phyloP scores from a whole-genome alignment of 2,888 invertebrate genomes.

The Cheilosia vulpina region DNA sequence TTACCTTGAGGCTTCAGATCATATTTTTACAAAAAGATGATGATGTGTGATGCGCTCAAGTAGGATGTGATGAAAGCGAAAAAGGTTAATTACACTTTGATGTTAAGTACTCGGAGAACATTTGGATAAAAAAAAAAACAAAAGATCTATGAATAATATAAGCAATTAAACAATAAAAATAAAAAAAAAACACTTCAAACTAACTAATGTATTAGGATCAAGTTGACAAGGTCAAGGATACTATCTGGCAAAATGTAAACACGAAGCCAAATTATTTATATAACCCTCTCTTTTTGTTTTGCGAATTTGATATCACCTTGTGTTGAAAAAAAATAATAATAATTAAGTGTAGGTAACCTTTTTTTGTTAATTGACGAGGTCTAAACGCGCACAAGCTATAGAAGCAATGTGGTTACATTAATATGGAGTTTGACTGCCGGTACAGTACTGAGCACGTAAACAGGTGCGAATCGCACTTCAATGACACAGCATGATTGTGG shows the following conservation, averaged over 20 bases:
- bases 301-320: conserved; percentile 56
- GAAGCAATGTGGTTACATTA: not conserved
- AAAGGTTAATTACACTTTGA: conserved; percentile 57
- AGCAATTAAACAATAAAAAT: not conserved
- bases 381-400: not conserved
- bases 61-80: conserved; percentile 10
- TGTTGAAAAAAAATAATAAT: conserved; percentile 1
- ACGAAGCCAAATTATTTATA: not conserved
- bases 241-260: conserved; percentile 2
- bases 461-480: conserved; percentile 54
- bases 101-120: not conserved
- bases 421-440: not conserved
- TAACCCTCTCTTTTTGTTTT: not conserved
- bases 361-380: conserved; percentile 43
- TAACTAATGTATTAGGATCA: conserved; percentile 44
- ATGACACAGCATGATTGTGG: conserved; percentile 28
- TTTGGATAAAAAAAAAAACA: conserved; percentile 24
- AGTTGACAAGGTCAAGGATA: conserved; percentile 56
- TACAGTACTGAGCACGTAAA: conserved; percentile 19
- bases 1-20: conserved; percentile 18
- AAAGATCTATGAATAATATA: conserved; percentile 1
- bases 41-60: not conserved
- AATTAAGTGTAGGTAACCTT: conserved; percentile 28
- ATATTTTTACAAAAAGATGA: not conserved
- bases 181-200: not conserved